Evolutionary conservation across 2,888 invertebrate genomes (phyloP).

Genomic region (Psylliodes chrysocephalus): DNA sequence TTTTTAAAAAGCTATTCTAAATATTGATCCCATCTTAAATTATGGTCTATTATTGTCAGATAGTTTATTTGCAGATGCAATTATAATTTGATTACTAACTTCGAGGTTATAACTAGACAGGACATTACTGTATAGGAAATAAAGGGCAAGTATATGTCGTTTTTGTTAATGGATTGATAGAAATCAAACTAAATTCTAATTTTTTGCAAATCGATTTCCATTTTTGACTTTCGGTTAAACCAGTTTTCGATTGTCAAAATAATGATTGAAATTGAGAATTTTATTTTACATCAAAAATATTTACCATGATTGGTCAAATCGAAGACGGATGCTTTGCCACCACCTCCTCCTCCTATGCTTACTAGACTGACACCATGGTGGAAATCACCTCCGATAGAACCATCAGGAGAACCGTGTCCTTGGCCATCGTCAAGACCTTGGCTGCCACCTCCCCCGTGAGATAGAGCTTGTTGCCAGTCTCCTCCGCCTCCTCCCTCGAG

Average conservation of each 20-base stretch:
- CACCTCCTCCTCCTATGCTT: constrained; percentile 48
- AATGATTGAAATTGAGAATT: background rate
- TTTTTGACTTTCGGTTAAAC: too few relatives aligned
- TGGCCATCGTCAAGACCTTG: constrained; percentile 33
- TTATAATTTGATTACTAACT: too few relatives aligned
- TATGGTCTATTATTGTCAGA: too few relatives aligned
- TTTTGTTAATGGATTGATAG: too few relatives aligned
- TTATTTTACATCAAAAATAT: background rate
- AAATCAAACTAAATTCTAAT: too few relatives aligned
- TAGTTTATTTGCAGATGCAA: too few relatives aligned
- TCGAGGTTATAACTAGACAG: too few relatives aligned
- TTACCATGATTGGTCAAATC: constrained; percentile 50
- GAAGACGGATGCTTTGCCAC: constrained; percentile 45
- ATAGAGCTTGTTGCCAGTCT: constrained; percentile 37
- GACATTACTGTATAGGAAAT: too few relatives aligned
- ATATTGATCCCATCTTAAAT: too few relatives aligned
- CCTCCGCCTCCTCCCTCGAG: constrained; percentile 39
- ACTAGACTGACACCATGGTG: constrained; percentile 53
- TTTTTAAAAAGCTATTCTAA: too few relatives aligned
- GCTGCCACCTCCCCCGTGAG: constrained; percentile 37
- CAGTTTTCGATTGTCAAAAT: background rate
- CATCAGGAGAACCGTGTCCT: constrained; percentile 38
- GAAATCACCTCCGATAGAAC: constrained; percentile 49
- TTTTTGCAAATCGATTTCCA: too few relatives aligned
- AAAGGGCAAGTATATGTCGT: too few relatives aligned